Conservation (phyloP, 2,888 invertebrate genomes). For the Volucella zonaria region DNA sequence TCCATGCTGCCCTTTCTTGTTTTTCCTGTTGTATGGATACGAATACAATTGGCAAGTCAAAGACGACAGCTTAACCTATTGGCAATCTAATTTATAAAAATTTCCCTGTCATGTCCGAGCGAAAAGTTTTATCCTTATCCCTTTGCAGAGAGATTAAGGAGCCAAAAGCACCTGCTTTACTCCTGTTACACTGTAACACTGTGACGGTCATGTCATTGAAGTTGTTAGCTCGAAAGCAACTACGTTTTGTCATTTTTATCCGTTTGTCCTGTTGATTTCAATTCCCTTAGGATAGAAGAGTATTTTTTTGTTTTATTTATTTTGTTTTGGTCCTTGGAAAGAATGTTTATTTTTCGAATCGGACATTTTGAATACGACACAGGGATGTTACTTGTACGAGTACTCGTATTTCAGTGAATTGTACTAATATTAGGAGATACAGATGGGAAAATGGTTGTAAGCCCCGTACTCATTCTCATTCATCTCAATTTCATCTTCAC, state of each 20-base stretch:
- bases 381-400: slow-evolving; percentile 14
- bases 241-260: slow-evolving; percentile 53
- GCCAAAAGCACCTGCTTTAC: slow-evolving; percentile 56
- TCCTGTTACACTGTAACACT: background rate
- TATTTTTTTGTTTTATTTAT: slow-evolving; percentile 24
- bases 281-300: slow-evolving; percentile 33
- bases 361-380: slow-evolving; percentile 30
- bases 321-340: background rate
- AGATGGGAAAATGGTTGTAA: background rate
- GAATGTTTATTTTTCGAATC: slow-evolving; percentile 59
- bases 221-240: slow-evolving; percentile 38
- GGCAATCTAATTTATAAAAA: slow-evolving; percentile 69
- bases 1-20: slow-evolving; percentile 22
- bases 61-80: slow-evolving; percentile 68
- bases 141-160: slow-evolving; percentile 64
- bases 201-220: slow-evolving; percentile 27
- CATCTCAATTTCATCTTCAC: slow-evolving; percentile 59
- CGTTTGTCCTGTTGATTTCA: slow-evolving; percentile 29
- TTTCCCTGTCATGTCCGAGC: slow-evolving; percentile 45
- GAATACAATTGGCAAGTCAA: slow-evolving; percentile 47
- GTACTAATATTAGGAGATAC: slow-evolving; percentile 31
- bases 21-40: background rate
- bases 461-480: slow-evolving; percentile 27
- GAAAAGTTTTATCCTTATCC: slow-evolving; percentile 62
- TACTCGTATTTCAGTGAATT: slow-evolving; percentile 8